Percentiles rank a stretch among this genome's conserved stretches.
Evolutionary conservation across 2,888 invertebrate genomes (phyloP).

Genomic region (Aleiodes testaceus): DNA sequence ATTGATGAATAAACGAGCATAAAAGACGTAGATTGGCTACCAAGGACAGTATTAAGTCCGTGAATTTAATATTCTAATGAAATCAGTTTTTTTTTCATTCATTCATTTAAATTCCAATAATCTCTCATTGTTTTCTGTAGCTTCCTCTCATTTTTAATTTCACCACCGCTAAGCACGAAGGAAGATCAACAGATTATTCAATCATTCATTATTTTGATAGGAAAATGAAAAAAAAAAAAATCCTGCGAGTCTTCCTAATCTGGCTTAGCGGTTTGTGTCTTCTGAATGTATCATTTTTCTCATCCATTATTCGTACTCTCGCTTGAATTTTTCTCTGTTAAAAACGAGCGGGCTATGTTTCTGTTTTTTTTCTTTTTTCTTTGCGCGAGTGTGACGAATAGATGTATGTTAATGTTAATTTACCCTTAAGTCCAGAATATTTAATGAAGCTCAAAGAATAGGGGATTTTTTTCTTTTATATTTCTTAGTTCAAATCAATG

Average conservation of each 20-base stretch:
- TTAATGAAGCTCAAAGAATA: conserved; percentile 60
- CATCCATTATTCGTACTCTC: conserved; percentile 11
- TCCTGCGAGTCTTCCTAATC: conserved; percentile 37
- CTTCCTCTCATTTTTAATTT: conserved; percentile 45
- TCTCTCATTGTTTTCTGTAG: conserved; percentile 26
- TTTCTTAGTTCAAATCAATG: no score
- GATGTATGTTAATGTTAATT: conserved; percentile 62
- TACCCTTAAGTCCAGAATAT: conserved; percentile 56
- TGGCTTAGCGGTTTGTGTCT: conserved; percentile 39
- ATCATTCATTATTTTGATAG: conserved; percentile 9
- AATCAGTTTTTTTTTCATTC: conserved; percentile 47
- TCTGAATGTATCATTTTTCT: conserved; percentile 40
- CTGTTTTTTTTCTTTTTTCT: conserved; percentile 1
- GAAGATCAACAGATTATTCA: conserved; percentile 36
- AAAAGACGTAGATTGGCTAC: conserved; percentile 46
- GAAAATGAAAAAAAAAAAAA: background rate
- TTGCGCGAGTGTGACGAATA: conserved; percentile 50
- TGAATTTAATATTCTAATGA: conserved; percentile 51
- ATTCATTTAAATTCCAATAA: conserved; percentile 44
- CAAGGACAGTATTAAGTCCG: conserved; percentile 54
- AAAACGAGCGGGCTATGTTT: background rate
- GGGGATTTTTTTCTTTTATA: background rate
- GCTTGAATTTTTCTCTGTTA: conserved; percentile 10
- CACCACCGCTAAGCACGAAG: conserved; percentile 46
- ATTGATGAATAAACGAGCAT: conserved; percentile 2